A percentile compares a stretch with the other conserved stretches of the same genome.
These are phyloP conservation scores for Carduelis carduelis DNA, from an alignment of 2,797 vertebrate species.

Conservation along the genomic window DNA sequence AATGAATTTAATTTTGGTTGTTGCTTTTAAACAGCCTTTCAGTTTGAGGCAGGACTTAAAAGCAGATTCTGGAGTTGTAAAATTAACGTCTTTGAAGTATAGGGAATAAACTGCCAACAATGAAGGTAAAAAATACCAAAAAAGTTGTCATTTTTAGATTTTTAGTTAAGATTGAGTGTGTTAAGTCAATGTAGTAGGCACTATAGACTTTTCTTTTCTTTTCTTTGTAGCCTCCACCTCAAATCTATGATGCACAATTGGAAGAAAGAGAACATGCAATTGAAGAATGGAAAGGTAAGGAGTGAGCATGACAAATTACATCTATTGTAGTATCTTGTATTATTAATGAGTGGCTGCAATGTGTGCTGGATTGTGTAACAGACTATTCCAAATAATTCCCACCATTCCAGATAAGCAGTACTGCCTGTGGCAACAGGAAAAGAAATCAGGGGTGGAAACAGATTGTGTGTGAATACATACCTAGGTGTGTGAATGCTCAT, in stretches of 20 bases:
- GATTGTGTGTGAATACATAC: neutral
- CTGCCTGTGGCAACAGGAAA: neutral
- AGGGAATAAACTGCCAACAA: neutral
- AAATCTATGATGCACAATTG: conserved; percentile 94
- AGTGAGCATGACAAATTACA: neutral
- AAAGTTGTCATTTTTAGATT: neutral
- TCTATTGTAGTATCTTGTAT: neutral
- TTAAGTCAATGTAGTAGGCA: neutral
- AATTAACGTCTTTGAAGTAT: neutral
- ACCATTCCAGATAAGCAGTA: neutral
- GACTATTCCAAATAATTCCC: neutral
- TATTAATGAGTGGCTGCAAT: neutral
- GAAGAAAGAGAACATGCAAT: conserved; percentile 96
- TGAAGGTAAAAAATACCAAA: neutral
- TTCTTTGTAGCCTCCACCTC: conserved; percentile 87
- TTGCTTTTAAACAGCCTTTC: neutral
- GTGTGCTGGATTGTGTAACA: neutral
- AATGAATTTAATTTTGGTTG: neutral
- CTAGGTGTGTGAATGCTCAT: neutral
- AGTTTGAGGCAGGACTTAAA: neutral
- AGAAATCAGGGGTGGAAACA: neutral
- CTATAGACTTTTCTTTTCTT: neutral
- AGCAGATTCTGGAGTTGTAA: neutral
- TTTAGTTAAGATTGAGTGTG: neutral
- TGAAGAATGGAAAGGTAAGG: conserved; percentile 96